Percentiles rank a stretch among this genome's conserved stretches.
These are phyloP conservation scores for Drosophila maculinotata DNA, from an alignment of 2,888 invertebrate species.

Conservation along the genomic window DNA sequence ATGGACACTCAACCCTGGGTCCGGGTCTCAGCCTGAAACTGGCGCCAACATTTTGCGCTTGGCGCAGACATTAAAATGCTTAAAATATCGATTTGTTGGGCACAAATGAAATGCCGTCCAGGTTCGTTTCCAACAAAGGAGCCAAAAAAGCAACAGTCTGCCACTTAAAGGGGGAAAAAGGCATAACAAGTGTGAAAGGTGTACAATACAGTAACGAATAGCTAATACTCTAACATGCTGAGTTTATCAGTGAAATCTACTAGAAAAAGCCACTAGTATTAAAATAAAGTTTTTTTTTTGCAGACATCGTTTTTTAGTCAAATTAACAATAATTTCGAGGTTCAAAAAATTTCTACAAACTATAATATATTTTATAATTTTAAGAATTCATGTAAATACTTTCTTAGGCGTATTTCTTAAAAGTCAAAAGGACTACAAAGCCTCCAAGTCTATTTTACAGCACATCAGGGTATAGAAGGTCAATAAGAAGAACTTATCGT, in stretches of 20 bases:
- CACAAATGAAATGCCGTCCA: slow-evolving; percentile 61
- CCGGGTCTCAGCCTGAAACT: slow-evolving; percentile 29
- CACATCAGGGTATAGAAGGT: not conserved
- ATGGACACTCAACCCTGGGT: slow-evolving; percentile 51
- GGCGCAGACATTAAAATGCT: slow-evolving; percentile 80
- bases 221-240: slow-evolving; percentile 13
- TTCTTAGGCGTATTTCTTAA: not conserved
- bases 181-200: slow-evolving; percentile 32
- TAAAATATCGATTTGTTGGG: slow-evolving; percentile 76
- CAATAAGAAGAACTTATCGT: slow-evolving; percentile 18
- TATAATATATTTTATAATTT: too few relatives aligned
- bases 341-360: too few relatives aligned
- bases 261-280: too few relatives aligned
- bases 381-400: not conserved
- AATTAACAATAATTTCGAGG: too few relatives aligned
- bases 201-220: not conserved
- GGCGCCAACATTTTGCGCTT: slow-evolving; percentile 79
- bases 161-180: slow-evolving; percentile 68
- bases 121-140: slow-evolving; percentile 40
- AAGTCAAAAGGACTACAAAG: not conserved
- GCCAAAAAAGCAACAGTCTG: slow-evolving; percentile 75
- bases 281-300: too few relatives aligned
- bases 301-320: too few relatives aligned
- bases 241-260: not conserved
- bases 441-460: slow-evolving; percentile 8